Evolutionary conservation across 2,888 invertebrate species (phyloP), one percentile per base, ranked within the genome.

Genomic region (Penaeus monodon): DNA sequence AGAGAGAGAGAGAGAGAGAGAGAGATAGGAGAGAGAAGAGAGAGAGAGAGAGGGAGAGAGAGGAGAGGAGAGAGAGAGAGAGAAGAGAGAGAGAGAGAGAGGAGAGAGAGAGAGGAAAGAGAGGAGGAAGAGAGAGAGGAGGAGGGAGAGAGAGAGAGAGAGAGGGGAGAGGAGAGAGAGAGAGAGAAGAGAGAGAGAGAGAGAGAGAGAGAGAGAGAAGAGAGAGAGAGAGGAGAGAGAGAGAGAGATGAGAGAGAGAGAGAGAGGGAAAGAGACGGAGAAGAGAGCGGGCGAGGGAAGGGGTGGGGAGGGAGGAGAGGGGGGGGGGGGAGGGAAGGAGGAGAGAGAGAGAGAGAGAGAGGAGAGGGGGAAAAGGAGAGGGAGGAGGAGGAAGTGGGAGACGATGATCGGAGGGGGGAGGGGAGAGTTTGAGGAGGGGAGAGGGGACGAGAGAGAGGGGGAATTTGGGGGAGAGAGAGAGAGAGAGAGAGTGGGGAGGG

Each of bases 301-400:
- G 63, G 20, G 29, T 20, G 78, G n/a, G 78, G 10, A 66, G 66
- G 66, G 66, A 66, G 66, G 66, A 80, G 80, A 80, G 80, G 66
- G 80, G 66, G 80, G 66, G 80, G 66, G 80, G 74, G 82, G 74
- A 74, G 73, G 82, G 74, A 74, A 82, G 83, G 76, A 65, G 74
- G 76, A 83, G 83, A 83, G 83, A 83, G 83, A 83, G 83, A 82
- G 74, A 82, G 82, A 74, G 57, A 57, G 77, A 57, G 29, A 80
- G n/a, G n/a, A n/a, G n/a, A n/a, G n/a, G 10, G 66, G 66, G 17
- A 7, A 24, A 76, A 49, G 24, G 38, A n/a, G n/a, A n/a, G n/a
- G 33, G 2, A n/a, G 33, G 12, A 14, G 20, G 29, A 10, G 20
- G 27, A 6, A 73, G 7, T 7, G 22, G 33, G 33, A 33, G 22